These are phyloP conservation scores for Noctua pronuba DNA, from an alignment of 2,888 invertebrate species.

Conservation along the genomic window DNA sequence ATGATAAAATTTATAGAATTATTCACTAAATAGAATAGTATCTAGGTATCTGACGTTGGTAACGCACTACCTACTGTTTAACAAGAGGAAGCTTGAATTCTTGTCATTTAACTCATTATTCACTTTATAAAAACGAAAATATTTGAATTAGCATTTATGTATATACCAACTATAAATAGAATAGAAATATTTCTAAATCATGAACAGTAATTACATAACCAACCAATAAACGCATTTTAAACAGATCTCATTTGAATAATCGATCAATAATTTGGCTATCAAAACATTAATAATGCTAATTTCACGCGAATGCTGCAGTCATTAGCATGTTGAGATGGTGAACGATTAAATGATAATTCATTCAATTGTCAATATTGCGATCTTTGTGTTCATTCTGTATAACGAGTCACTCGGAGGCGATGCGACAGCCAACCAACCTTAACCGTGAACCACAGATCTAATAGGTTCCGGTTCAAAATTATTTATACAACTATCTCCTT, in stretches of 20 bases:
- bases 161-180: background rate
- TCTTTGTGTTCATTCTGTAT: background rate
- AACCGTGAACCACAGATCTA: background rate
- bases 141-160: background rate
- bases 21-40: background rate
- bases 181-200: background rate
- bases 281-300: slow-evolving; percentile 7
- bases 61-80: background rate
- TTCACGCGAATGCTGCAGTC: background rate
- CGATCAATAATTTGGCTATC: background rate
- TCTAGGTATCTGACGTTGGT: background rate
- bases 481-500: background rate
- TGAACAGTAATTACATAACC: slow-evolving; percentile 11
- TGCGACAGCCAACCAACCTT: background rate
- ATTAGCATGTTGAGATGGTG: slow-evolving; percentile 20
- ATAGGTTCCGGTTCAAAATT: background rate
- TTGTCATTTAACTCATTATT: background rate
- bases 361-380: background rate
- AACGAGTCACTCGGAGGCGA: background rate
- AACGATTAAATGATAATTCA: slow-evolving; percentile 4
- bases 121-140: background rate
- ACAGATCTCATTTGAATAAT: slow-evolving; percentile 29
- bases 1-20: background rate
- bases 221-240: background rate
- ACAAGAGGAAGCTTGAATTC: background rate